Conservation (phyloP, 64 coral and sea anemone genomes). For the Actinia tenebrosa region DNA sequence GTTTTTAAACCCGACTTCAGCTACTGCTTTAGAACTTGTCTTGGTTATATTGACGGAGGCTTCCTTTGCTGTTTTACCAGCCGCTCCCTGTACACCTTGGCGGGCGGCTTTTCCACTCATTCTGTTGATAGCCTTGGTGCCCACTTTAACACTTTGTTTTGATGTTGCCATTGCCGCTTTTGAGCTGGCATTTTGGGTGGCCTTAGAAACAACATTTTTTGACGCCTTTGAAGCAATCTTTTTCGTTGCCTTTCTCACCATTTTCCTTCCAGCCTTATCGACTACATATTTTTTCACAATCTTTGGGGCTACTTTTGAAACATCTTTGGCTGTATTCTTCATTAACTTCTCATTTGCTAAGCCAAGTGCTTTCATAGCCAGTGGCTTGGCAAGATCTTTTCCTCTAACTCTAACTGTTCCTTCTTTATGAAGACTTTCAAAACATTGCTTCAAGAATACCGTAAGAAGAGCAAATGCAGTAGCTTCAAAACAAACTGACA, state of each 20-base stretch:
- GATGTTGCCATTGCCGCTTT: not conserved
- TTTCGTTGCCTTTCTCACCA: not conserved
- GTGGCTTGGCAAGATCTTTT: not conserved
- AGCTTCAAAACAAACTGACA: not conserved
- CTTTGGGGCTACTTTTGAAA: not conserved
- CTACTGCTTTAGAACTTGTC: constrained; percentile 2
- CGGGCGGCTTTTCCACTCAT: not conserved
- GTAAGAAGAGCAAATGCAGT: not conserved
- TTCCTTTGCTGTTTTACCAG: not conserved
- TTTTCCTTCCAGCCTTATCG: not conserved
- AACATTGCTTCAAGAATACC: not conserved
- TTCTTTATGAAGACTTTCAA: not conserved
- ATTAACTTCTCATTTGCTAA: not conserved
- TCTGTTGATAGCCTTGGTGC: not conserved
- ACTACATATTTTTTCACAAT: not conserved
- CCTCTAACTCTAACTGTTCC: not conserved
- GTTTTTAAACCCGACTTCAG: not conserved
- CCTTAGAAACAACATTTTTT: not conserved
- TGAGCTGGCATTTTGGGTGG: not conserved
- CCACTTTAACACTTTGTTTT: not conserved
- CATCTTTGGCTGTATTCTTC: not conserved
- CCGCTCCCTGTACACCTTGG: not conserved
- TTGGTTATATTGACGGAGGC: not conserved
- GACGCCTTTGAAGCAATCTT: not conserved
- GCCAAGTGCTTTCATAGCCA: not conserved